Conservation (phyloP, 2,113 vertebrate species). For the Stegastes partitus region DNA sequence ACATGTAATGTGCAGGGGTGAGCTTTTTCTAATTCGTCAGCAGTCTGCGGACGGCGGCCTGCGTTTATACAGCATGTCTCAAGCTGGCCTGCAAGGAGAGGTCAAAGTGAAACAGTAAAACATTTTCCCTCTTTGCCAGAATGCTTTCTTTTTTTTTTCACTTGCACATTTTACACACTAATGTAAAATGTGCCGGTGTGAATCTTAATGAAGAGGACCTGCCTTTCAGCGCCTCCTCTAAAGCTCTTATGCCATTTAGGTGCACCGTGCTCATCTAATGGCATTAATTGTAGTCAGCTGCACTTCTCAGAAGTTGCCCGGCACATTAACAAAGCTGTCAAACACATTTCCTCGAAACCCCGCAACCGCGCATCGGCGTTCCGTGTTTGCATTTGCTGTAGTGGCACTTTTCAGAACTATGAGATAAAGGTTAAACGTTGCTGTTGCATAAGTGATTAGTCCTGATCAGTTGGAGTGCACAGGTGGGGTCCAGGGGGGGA, state of each 20-base stretch:
- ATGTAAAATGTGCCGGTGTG: constrained; percentile 57
- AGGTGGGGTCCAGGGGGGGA: constrained; percentile 64
- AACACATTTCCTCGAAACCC: constrained; percentile 43
- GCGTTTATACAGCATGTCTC: constrained; percentile 24
- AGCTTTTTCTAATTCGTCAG: constrained; percentile 32
- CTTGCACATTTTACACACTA: constrained; percentile 46
- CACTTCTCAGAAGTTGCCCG: constrained; percentile 60
- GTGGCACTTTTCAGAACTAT: constrained; percentile 63
- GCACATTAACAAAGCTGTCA: constrained; percentile 48
- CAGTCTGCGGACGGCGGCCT: constrained; percentile 15
- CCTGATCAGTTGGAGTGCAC: constrained; percentile 65
- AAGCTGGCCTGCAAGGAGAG: constrained; percentile 34
- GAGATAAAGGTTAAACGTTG: constrained; percentile 75
- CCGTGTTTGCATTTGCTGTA: constrained; percentile 55
- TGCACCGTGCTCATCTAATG: constrained; percentile 67
- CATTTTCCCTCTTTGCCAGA: constrained; percentile 22
- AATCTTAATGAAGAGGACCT: constrained; percentile 72
- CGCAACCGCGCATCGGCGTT: constrained; percentile 25
- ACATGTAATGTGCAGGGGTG: constrained; percentile 29
- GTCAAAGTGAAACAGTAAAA: constrained; percentile 55
- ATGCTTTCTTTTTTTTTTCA: constrained; percentile 21
- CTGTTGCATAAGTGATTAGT: constrained; percentile 68
- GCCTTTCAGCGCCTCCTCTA: constrained; percentile 67
- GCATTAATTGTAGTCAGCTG: constrained; percentile 78
- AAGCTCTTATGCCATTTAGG: constrained; percentile 70